A percentile compares a stretch with the other conserved stretches of the same genome.
Evolutionary conservation across 2,888 invertebrate species (phyloP).

Genomic region (Lomographa bimaculata): DNA sequence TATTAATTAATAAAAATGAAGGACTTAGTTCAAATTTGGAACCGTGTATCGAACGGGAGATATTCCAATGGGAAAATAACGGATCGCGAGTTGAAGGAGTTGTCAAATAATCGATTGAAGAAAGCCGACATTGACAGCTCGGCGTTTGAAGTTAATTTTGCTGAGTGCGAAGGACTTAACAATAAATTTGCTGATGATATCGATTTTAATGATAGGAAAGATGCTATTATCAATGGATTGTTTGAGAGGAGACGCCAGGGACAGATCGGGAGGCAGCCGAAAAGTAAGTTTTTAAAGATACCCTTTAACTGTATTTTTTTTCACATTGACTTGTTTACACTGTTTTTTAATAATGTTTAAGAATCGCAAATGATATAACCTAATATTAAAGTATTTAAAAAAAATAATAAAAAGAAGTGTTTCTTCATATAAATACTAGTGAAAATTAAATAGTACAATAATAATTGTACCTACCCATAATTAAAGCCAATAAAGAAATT

Average conservation of each 20-base stretch:
- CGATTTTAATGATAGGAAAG: constrained; percentile 60
- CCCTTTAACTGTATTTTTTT: constrained; percentile 24
- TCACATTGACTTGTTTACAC: too few species aligned
- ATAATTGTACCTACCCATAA: too few species aligned
- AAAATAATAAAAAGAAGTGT: too few species aligned
- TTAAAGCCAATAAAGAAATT: too few species aligned
- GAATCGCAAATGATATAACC: too few species aligned
- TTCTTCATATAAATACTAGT: too few species aligned
- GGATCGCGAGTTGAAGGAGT: constrained; percentile 61
- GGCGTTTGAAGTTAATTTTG: constrained; percentile 57
- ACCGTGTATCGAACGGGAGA: constrained; percentile 73
- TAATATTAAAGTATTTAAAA: too few species aligned
- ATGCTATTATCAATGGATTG: constrained; percentile 68
- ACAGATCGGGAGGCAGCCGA: constrained; percentile 61
- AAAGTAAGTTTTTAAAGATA: constrained; percentile 57
- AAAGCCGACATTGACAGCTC: constrained; percentile 55
- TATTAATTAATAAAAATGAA: constrained; percentile 73
- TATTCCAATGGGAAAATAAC: constrained; percentile 80
- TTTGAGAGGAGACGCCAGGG: constrained; percentile 64
- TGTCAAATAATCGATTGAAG: constrained; percentile 57
- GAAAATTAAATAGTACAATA: too few species aligned
- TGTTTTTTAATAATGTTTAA: too few species aligned
- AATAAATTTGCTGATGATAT: constrained; percentile 59
- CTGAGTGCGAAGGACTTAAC: constrained; percentile 69
- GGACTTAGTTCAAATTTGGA: constrained; percentile 85